Evolutionary conservation across 2,113 vertebrate genomes (phyloP), one percentile per base, ranked within the genome.

Genomic region (Chamaea fasciata): DNA sequence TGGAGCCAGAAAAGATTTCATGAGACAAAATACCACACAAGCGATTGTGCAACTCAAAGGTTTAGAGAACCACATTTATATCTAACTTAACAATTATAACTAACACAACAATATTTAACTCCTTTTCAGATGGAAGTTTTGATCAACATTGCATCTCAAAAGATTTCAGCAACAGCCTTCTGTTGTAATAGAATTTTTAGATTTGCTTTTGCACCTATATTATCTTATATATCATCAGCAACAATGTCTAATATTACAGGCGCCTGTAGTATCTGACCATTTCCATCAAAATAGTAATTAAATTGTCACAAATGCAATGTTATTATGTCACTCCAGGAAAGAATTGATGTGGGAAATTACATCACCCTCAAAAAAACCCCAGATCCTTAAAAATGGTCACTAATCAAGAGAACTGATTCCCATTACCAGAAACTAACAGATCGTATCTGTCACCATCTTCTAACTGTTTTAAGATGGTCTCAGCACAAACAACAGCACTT

Each of bases 1-100:
- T 73, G 59, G 90, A 84, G 62, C 56, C 64, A 96, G 10, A 39
- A 62, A 59, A 65, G 31, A 59, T 70, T 95, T 90, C 33, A 64
- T 33, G 27, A 56, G 86, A 64, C 28, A 47, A 87, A 90, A 64
- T 60, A 20, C 10, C 11, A 7, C 33, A 47, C 44, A 69, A 60
- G 12, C 22, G 44, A 33, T 75, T n/a, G 7, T 56, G 31, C 30
- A 89, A 56, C 74, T 71, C 46, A 79, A 47, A 95, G 50, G 11
- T 42, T 90, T 73, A 69, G n/a, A n/a, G 69, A 73, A 60, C 39
- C 26, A 13, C 8, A n/a, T 78, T 88, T 55, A 39, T 53, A 82
- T 27, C 11, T 59, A 59, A 42, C 10, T 67, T 17, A 11, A 26
- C 10, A 85, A 49, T 30, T 26, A 9, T 14, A 35, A 13, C 19